These are phyloP conservation scores for Zeugodacus cucurbitae DNA, from an alignment of 1,140 invertebrate genomes.

Conservation along the genomic window DNA sequence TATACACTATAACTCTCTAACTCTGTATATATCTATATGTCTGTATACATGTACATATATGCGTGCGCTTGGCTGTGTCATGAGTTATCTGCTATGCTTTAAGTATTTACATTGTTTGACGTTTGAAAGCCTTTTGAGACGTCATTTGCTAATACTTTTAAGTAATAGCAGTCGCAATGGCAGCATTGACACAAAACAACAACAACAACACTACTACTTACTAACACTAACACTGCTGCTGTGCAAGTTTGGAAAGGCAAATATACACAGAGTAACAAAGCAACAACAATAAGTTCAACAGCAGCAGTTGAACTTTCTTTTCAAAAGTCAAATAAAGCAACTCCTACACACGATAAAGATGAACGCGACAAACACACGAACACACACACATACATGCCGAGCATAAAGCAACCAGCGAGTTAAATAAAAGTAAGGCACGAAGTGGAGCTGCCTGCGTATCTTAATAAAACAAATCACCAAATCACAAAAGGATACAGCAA, in stretches of 20 bases:
- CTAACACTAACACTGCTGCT: neutral
- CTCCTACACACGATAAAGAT: neutral
- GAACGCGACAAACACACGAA: neutral
- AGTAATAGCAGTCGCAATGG: neutral
- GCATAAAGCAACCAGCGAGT: neutral
- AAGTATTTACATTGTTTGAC: conserved; percentile 15
- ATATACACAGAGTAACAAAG: neutral
- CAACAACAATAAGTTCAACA: neutral
- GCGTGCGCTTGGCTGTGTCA: neutral
- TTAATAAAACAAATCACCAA: conserved; percentile 10
- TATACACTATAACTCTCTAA: too few species aligned
- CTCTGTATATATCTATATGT: too few species aligned
- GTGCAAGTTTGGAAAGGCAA: neutral
- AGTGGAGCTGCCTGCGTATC: neutral
- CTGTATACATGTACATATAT: neutral
- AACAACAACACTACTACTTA: neutral
- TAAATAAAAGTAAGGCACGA: neutral
- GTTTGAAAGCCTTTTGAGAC: conserved; percentile 22
- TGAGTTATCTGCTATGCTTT: neutral
- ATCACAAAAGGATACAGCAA: conserved; percentile 26
- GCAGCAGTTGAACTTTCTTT: conserved; percentile 3
- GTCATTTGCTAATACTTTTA: conserved; percentile 29
- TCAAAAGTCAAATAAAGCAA: neutral
- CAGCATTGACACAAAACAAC: neutral
- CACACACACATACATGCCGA: neutral